Conservation (phyloP, 1,140 invertebrate species). For the Hyposmocoma kahamanoa region DNA sequence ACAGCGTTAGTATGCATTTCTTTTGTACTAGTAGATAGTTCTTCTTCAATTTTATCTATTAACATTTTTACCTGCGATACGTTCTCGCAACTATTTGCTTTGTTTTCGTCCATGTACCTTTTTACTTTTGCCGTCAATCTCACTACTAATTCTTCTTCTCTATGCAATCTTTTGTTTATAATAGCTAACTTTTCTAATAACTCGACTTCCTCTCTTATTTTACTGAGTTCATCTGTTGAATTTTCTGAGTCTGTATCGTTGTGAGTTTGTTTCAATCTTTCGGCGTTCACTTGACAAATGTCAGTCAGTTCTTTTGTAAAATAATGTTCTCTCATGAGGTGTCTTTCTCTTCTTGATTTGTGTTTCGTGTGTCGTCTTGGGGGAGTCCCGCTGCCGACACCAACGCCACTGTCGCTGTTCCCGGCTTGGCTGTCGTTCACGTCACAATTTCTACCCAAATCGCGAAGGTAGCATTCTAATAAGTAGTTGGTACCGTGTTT, state of each 20-base stretch:
- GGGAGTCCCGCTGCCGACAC: constrained; percentile 65
- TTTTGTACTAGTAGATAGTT: constrained; percentile 75
- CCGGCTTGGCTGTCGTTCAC: constrained; percentile 68
- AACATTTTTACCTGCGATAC: constrained; percentile 67
- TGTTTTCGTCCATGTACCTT: constrained; percentile 77
- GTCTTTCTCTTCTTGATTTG: constrained; percentile 69
- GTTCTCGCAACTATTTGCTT: constrained; percentile 73
- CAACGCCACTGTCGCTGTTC: constrained; percentile 76
- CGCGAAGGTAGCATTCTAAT: constrained; percentile 82
- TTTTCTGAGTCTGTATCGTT: constrained; percentile 72
- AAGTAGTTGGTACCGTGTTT: constrained; percentile 88
- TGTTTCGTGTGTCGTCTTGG: constrained; percentile 67
- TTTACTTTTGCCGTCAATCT: constrained; percentile 79
- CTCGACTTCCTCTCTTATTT: constrained; percentile 76
- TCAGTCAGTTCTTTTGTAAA: constrained; percentile 71
- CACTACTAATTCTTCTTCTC: constrained; percentile 80
- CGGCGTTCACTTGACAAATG: constrained; percentile 69
- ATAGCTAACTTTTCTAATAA: constrained; percentile 81
- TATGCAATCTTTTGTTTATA: constrained; percentile 81
- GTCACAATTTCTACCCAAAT: constrained; percentile 62
- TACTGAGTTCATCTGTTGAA: constrained; percentile 67
- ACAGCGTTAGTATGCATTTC: constrained; percentile 77
- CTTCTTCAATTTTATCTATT: constrained; percentile 67
- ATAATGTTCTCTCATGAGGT: constrained; percentile 69
- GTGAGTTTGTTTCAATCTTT: constrained; percentile 66